A percentile compares a stretch with the other conserved stretches of the same genome.
phyloP scores from a whole-genome alignment of 2,797 vertebrate genomes.

The Phrynocephalus vlangalii region DNA sequence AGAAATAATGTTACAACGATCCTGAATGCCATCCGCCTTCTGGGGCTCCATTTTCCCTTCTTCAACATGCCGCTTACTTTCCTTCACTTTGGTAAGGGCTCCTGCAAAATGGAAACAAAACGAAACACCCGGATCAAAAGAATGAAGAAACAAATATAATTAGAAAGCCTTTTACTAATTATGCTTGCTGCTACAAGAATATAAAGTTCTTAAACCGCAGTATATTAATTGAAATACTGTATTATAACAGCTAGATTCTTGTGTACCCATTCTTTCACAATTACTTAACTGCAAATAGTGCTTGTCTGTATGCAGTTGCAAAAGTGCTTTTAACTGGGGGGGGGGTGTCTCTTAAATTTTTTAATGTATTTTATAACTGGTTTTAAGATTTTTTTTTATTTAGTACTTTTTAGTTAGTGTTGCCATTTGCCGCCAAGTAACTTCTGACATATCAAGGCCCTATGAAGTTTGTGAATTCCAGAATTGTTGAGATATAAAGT shows the following conservation, averaged over 20 bases:
- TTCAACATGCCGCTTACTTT: conserved; percentile 96
- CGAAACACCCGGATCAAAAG: conserved; percentile 23
- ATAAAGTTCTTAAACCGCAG: background rate
- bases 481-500: too few species aligned
- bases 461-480: too few species aligned
- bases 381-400: too few species aligned
- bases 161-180: background rate
- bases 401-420: too few species aligned
- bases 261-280: background rate
- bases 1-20: conserved; percentile 98
- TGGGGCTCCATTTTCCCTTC: conserved; percentile 95
- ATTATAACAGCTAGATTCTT: background rate
- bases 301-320: background rate
- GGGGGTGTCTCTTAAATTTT: too few species aligned
- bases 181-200: background rate
- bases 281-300: background rate
- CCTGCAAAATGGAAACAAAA: conserved; percentile 78
- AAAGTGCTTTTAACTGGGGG: background rate
- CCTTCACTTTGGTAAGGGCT: conserved; percentile 97
- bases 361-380: too few species aligned
- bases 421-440: too few species aligned
- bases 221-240: background rate
- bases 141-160: background rate
- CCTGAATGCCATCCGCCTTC: conserved; percentile 91
- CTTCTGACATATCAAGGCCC: too few species aligned